Percentiles rank a stretch among this genome's conserved stretches.
Conservation (phyloP, 64 coral and sea anemone genomes). For the Porites australiensis region DNA sequence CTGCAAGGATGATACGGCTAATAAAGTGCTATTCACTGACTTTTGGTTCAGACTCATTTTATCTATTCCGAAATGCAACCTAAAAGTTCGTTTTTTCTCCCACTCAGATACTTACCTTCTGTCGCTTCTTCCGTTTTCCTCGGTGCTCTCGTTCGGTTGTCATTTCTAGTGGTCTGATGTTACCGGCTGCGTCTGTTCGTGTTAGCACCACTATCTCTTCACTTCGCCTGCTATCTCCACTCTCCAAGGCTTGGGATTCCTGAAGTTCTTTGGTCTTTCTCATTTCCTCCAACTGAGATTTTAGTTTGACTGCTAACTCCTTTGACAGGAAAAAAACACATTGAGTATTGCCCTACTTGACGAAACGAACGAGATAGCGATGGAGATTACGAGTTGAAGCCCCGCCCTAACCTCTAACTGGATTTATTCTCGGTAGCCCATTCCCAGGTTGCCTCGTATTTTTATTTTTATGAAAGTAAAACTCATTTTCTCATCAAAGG, state of each 20-base stretch:
- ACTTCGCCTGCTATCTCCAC: not conserved
- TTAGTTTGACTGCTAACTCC: constrained; percentile 87
- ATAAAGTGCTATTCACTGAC: no score
- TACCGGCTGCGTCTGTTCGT: constrained; percentile 85
- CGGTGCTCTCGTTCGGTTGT: constrained; percentile 30
- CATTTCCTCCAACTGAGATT: constrained; percentile 82
- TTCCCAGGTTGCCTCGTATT: no score
- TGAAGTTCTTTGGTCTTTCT: constrained; percentile 83
- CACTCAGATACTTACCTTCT: constrained; percentile 48
- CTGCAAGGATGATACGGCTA: no score
- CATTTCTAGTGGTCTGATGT: constrained; percentile 81
- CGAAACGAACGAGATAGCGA: no score
- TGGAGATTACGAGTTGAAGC: no score
- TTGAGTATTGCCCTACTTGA: not conserved
- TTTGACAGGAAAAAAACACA: not conserved
- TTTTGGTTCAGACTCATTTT: no score
- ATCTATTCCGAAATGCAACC: no score
- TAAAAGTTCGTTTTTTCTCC: no score
- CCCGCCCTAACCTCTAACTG: no score
- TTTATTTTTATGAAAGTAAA: no score
- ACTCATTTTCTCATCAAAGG: no score
- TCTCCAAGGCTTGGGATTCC: constrained; percentile 29
- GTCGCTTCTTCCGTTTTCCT: constrained; percentile 68
- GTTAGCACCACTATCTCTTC: constrained; percentile 86
- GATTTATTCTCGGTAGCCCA: no score